A percentile compares a stretch with the other conserved stretches of the same genome.
phyloP scores from a whole-genome alignment of 2,113 vertebrate species.

The Myotis yumanensis region DNA sequence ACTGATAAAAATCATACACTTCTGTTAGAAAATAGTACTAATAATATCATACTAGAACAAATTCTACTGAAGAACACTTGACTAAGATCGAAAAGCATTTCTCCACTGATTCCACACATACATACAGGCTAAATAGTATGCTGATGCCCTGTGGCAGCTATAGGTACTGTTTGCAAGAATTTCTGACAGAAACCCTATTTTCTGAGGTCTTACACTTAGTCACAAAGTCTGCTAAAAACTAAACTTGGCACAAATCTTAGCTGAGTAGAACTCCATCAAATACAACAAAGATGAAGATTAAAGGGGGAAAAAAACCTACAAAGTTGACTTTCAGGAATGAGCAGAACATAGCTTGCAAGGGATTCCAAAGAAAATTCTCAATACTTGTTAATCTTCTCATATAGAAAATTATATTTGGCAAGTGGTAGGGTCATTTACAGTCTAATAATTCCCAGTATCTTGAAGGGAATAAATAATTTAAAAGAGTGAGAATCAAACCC shows the following conservation, averaged over 20 bases:
- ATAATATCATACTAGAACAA: conserved; percentile 51
- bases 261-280: conserved; percentile 62
- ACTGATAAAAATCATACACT: conserved; percentile 58
- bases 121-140: not conserved
- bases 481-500: conserved; percentile 49
- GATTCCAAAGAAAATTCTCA: conserved; percentile 61
- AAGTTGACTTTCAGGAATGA: conserved; percentile 59
- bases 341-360: conserved; percentile 43
- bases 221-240: conserved; percentile 55
- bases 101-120: conserved; percentile 35
- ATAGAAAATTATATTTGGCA: conserved; percentile 66
- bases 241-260: conserved; percentile 68
- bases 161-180: conserved; percentile 12
- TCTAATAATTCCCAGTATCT: conserved; percentile 47
- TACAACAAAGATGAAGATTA: conserved; percentile 51
- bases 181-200: conserved; percentile 62
- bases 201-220: conserved; percentile 57
- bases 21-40: conserved; percentile 70
- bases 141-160: not conserved
- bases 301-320: not conserved
- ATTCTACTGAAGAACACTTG: conserved; percentile 61
- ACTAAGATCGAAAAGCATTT: conserved; percentile 51
- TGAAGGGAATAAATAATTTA: conserved; percentile 66
- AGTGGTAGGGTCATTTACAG: conserved; percentile 55
- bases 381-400: conserved; percentile 50